Evolutionary conservation across 1,140 invertebrate genomes (phyloP).

Genomic region (Tigriopus japonicus): DNA sequence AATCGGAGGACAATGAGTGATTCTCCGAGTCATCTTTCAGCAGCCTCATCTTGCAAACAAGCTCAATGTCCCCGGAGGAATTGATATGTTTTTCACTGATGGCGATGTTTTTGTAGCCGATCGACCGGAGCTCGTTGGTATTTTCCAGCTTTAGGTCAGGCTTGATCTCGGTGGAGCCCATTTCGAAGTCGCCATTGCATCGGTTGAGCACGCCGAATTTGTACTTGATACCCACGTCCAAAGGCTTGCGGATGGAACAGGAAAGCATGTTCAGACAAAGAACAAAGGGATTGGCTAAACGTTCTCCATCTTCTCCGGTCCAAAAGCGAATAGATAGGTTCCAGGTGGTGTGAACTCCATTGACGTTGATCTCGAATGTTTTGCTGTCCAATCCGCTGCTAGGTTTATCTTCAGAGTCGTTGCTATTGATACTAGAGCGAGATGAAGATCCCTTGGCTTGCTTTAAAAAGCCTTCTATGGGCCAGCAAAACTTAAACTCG

Average conservation of each 20-base stretch:
- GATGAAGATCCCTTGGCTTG: not conserved
- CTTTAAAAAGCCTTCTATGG: slow-evolving; percentile 10
- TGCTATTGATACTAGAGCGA: too few species aligned
- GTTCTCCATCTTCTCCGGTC: slow-evolving; percentile 7
- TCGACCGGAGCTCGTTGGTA: not conserved
- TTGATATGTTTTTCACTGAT: slow-evolving; percentile 13
- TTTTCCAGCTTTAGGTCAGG: not conserved
- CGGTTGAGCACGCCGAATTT: slow-evolving; percentile 11
- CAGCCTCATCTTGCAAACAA: slow-evolving; percentile 4
- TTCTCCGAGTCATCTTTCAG: slow-evolving; percentile 1
- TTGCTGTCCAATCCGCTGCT: slow-evolving; percentile 7
- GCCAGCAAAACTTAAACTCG: slow-evolving; percentile 12
- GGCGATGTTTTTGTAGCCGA: slow-evolving; percentile 13
- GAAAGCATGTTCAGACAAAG: not conserved
- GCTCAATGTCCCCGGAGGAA: slow-evolving; percentile 7
- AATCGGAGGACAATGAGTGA: slow-evolving; percentile 12
- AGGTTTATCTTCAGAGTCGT: not conserved
- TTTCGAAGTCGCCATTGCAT: slow-evolving; percentile 3
- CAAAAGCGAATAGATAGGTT: slow-evolving; percentile 5
- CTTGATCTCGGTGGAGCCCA: slow-evolving; percentile 1
- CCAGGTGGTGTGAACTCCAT: slow-evolving; percentile 12
- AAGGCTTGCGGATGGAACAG: not conserved
- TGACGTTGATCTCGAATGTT: slow-evolving; percentile 13
- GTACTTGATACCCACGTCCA: slow-evolving; percentile 9
- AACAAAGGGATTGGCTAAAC: slow-evolving; percentile 3